Base-by-base conservation (phyloP, 2,888 invertebrate genomes). In the Zelleria hepariella region DNA sequence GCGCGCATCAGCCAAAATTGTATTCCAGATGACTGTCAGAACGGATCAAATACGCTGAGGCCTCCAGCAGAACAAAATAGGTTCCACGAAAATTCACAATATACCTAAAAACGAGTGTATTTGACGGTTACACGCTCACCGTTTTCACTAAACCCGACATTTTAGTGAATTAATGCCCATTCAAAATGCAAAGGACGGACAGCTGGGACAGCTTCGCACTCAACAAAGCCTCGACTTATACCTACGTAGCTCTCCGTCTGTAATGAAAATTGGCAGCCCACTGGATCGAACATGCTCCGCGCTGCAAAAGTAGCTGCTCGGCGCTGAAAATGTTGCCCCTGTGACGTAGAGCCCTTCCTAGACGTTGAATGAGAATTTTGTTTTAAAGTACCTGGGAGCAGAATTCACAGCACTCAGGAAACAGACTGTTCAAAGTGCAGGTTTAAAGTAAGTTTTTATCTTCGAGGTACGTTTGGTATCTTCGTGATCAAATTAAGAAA, bases 251-350 rank as follows among this genome's bases (percentile, higher is more conserved):
- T 23, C 73, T 75, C 74, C 10, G 67, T 73, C 72, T 73, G 67
- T 86, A 86, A 87, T 87, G 85, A 85, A 83, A 83, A 87, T 84
- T 84, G 86, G 76, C 86, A 82, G 82, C 68, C 75, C 75, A 77
- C 71, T 80, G 78, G 77, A 77, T 80, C 77, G 79, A 75, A 75
- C 74, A 69, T 75, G 76, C 73, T 75, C 48, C 23, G 10, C 26
- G 10, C n/a, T 49, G 55, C 52, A 54, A 61, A 60, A 58, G 18
- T 42, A 3, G 48, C 15, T 25, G 15, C 18, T 52, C 42, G 5
- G 23, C 7, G 23, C 21, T 32, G 32, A 2, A 10, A 3, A 15
- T 15, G 32, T 53, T 53, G n/a, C 58, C 24, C 47, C 49, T 25
- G 26, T 42, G 49, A 57, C 24, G 51, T 42, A 57, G 42, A 42